Percentiles rank a stretch among this genome's conserved stretches.
Conservation (phyloP, 2,113 vertebrate genomes). For the Trichomycterus rosablanca region DNA sequence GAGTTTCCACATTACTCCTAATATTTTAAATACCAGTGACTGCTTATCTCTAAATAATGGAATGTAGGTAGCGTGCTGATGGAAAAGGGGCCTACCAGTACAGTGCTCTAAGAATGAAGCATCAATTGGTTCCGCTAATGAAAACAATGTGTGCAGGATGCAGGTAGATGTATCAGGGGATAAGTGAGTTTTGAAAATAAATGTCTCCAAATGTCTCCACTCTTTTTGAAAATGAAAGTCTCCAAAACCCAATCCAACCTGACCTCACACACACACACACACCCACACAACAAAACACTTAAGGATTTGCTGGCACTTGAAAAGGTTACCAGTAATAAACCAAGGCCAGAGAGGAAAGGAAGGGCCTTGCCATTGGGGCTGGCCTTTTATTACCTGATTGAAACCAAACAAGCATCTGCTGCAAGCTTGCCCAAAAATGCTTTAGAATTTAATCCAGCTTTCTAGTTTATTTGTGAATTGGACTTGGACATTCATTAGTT, state of each 20-base stretch:
- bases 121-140: constrained; percentile 81
- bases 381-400: constrained; percentile 60
- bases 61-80: constrained; percentile 76
- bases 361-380: constrained; percentile 29
- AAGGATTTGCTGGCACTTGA: constrained; percentile 57
- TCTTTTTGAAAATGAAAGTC: constrained; percentile 18
- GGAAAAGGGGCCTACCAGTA: constrained; percentile 71
- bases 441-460: too few species aligned
- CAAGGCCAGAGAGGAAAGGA: constrained; percentile 52
- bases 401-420: constrained; percentile 65
- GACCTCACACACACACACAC: too few species aligned
- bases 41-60: constrained; percentile 76
- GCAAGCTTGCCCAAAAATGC: constrained; percentile 12
- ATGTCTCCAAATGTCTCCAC: too few species aligned
- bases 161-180: constrained; percentile 75
- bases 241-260: too few species aligned
- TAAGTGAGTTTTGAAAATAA: constrained; percentile 75
- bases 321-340: constrained; percentile 57
- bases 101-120: constrained; percentile 56
- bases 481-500: too few species aligned
- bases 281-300: too few species aligned
- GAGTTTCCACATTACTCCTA: too few species aligned
- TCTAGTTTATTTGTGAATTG: background rate
- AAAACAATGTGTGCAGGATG: constrained; percentile 74
- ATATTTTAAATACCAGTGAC: constrained; percentile 48